phyloP scores from a whole-genome alignment of 1,140 invertebrate species.

The Oryctes rhinoceros region DNA sequence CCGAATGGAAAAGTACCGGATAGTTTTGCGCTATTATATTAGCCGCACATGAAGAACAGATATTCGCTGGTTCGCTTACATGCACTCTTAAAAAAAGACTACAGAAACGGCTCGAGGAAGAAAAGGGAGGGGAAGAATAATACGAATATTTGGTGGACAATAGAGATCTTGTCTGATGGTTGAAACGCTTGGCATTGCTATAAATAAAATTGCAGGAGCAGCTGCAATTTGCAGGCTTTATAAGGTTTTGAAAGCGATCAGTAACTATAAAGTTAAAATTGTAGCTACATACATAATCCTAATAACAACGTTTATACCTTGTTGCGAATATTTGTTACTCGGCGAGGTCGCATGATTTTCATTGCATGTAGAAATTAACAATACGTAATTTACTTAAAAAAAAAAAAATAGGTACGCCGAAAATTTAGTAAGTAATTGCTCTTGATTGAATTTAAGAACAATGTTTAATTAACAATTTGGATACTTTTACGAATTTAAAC shows the following conservation, averaged over 20 bases:
- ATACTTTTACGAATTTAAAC: too few relatives aligned
- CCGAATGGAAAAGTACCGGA: conserved; percentile 17
- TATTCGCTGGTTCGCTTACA: neutral
- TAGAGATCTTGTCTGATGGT: neutral
- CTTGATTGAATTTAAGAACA: too few relatives aligned
- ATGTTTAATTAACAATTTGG: too few relatives aligned
- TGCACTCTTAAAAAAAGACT: neutral
- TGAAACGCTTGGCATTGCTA: neutral
- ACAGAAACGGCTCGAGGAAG: neutral
- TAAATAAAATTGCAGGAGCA: conserved; percentile 7
- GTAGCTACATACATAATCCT: neutral
- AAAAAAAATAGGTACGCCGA: too few relatives aligned
- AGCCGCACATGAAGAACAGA: neutral
- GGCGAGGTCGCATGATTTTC: neutral
- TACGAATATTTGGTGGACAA: neutral
- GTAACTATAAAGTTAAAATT: neutral
- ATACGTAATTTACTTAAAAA: too few relatives aligned
- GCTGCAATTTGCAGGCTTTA: neutral
- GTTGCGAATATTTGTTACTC: neutral
- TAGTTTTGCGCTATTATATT: neutral
- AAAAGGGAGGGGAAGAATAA: neutral
- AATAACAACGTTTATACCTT: neutral
- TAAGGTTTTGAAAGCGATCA: conserved; percentile 3
- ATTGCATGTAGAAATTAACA: neutral
- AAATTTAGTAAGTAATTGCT: too few relatives aligned